phyloP scores from a whole-genome alignment of 2,888 invertebrate genomes.

The Drosophila subquinaria region DNA sequence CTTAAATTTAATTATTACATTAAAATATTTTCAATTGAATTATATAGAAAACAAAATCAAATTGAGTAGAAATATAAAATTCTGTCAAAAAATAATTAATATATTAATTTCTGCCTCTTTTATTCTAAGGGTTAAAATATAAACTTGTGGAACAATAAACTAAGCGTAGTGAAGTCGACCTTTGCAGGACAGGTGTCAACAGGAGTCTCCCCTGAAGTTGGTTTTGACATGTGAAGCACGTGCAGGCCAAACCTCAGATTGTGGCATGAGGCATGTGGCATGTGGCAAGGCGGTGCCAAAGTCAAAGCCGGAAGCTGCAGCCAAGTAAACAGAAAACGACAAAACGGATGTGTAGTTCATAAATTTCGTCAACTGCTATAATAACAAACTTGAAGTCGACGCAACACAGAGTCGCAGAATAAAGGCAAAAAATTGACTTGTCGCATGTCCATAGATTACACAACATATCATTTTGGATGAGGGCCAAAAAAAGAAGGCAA shows the following conservation, averaged over 20 bases:
- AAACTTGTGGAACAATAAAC: conserved; percentile 51
- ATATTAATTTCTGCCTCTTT: no score
- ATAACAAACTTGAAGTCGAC: conserved; percentile 68
- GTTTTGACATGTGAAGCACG: conserved; percentile 72
- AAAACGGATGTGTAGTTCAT: conserved; percentile 82
- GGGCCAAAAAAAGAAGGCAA: conserved; percentile 18
- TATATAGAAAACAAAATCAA: not conserved
- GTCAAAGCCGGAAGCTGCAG: conserved; percentile 65
- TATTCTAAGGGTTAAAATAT: conserved; percentile 42
- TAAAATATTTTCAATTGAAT: not conserved
- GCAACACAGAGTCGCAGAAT: conserved; percentile 7
- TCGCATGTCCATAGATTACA: conserved; percentile 71
- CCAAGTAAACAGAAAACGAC: conserved; percentile 71
- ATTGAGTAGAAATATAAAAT: not conserved
- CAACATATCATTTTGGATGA: conserved; percentile 59
- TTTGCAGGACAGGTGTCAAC: conserved; percentile 67
- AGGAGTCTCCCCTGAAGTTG: conserved; percentile 23
- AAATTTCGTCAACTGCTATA: conserved; percentile 80
- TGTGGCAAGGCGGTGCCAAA: conserved; percentile 33
- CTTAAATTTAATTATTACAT: not conserved
- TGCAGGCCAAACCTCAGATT: conserved; percentile 66
- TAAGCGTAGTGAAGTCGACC: conserved; percentile 42
- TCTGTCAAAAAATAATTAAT: not conserved
- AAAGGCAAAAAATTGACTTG: conserved; percentile 68
- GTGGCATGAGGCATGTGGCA: conserved; percentile 30